Percentiles rank a stretch among this genome's conserved stretches.
Evolutionary conservation across 2,797 vertebrate genomes (phyloP).

Genomic region (Otus scops): DNA sequence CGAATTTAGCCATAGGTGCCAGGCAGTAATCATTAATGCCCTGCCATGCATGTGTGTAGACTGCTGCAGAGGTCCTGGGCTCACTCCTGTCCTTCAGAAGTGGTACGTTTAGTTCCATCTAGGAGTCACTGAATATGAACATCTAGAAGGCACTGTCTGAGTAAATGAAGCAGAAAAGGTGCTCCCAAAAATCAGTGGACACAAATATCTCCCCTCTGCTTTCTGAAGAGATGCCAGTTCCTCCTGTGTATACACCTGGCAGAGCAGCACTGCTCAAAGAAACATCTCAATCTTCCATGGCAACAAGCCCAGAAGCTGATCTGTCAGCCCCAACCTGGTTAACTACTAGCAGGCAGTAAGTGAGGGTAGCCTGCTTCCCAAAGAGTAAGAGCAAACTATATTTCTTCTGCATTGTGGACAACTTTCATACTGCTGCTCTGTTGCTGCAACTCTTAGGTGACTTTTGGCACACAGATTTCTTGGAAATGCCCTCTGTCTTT

Average conservation of each 20-base stretch:
- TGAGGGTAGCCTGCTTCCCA: neutral
- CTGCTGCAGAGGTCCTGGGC: neutral
- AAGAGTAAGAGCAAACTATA: neutral
- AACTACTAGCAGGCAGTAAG: neutral
- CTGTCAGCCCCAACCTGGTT: constrained; percentile 4
- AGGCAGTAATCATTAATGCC: neutral
- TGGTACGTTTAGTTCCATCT: neutral
- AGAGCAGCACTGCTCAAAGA: neutral
- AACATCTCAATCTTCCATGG: constrained; percentile 63
- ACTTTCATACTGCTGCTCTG: neutral
- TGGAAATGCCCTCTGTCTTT: neutral
- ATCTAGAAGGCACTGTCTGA: neutral
- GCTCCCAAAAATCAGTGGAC: constrained; percentile 36
- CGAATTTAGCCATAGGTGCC: neutral
- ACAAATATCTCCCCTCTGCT: constrained; percentile 33
- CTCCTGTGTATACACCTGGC: constrained; percentile 64
- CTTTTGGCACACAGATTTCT: neutral
- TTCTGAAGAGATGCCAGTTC: constrained; percentile 54
- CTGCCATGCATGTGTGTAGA: neutral
- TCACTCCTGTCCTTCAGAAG: neutral
- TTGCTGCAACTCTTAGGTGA: neutral
- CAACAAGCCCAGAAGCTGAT: constrained; percentile 52
- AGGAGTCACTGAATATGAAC: neutral
- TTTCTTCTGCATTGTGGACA: neutral
- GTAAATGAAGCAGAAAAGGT: constrained; percentile 55